These are phyloP conservation scores for Orthosia incerta DNA, from an alignment of 2,888 invertebrate species.

Conservation along the genomic window DNA sequence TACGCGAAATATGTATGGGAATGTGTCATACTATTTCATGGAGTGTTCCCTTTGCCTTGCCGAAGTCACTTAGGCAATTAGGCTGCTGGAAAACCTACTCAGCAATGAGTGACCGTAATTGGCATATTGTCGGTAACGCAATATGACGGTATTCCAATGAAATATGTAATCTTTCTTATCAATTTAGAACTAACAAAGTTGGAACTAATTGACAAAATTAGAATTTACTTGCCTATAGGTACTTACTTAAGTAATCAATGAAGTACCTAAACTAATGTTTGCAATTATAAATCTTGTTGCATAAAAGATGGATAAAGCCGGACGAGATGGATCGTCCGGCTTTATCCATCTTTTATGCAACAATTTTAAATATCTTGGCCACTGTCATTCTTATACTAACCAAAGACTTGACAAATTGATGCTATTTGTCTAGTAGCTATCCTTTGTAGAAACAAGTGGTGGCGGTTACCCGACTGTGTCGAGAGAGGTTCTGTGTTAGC, in stretches of 20 bases:
- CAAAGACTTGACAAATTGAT: slow-evolving; percentile 30
- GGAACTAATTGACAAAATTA: background rate
- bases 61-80: too few species aligned
- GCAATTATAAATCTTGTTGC: too few species aligned
- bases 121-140: background rate
- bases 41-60: too few species aligned
- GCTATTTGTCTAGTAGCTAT: slow-evolving; percentile 25
- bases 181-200: background rate
- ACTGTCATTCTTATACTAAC: slow-evolving; percentile 13
- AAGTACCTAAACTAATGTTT: too few species aligned
- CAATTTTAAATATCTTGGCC: slow-evolving; percentile 4
- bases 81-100: background rate
- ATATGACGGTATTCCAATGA: too few species aligned
- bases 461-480: background rate
- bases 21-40: too few species aligned
- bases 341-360: too few species aligned
- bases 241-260: too few species aligned
- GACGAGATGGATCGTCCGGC: too few species aligned
- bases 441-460: slow-evolving; percentile 31
- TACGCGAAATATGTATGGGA: too few species aligned
- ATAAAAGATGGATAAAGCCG: background rate
- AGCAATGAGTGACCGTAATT: background rate
- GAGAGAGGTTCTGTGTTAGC: slow-evolving; percentile 16
- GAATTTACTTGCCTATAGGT: too few species aligned
- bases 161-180: background rate